Base-by-base conservation (phyloP, 2,113 vertebrate genomes). In the Petromus typicus region DNA sequence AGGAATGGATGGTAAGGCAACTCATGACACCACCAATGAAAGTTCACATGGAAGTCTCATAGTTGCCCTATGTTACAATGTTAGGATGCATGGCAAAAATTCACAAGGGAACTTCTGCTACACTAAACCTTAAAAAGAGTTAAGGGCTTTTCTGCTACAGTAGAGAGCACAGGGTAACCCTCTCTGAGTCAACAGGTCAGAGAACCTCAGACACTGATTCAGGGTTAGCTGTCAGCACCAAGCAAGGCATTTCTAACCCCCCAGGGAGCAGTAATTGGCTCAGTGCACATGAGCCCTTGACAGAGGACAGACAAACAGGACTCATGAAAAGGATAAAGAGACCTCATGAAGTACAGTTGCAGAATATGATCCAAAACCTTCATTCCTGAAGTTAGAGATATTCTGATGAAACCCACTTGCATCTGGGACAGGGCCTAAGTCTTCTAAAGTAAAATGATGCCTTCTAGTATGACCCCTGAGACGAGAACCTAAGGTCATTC, bases 241-340 rank as follows among this genome's bases (percentile, higher is more conserved):
- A 94, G 95, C 96, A 93, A 97, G 97, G 97, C 97, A 92, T 97
- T 95, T 98, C 97, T 98, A 95, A 97, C 97, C 97, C 96, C 96
- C 96, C 97, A 94, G 98, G 95, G 97, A 98, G 97, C 96, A 97
- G 94, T 98, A 97, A 98, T 98, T 95, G 94, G 97, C 91, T 90
- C 78, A 30, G 94, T 97, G 86, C 97, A 97, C 97, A 98, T 18
- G 88, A 98, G 96, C 95, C 97, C 94, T 51, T 97, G 98, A 98
- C 97, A 98, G 97, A 97, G 96, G 97, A 97, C 3, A 91, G 97
- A 97, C 97, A 98, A 97, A 98, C 84, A 71, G 89, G 97, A 91
- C 96, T 97, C 96, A 94, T 97, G 98, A 95, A 98, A 98, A 97
- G 97, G 97, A 98, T 98, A 98, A 97, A 97, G 97, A 92, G 84